Evolutionary conservation across 35 echinoderm and acorn worm genomes (phyloP).

Genomic region (Hemicentrotus pulcherrimus): DNA sequence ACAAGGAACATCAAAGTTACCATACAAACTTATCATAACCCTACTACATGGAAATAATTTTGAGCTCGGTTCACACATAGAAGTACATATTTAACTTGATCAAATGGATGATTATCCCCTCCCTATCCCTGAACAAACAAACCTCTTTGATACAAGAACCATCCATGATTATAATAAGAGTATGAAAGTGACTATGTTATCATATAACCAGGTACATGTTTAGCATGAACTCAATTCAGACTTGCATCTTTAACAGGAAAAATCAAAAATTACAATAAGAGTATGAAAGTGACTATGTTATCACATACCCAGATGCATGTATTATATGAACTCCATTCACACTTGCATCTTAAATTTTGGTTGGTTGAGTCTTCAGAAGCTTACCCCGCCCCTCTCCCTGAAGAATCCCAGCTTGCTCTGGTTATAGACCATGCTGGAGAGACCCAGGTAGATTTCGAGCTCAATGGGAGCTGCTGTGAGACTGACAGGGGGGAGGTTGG

Average conservation of each 20-base stretch:
- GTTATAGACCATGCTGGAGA: conserved; percentile 74
- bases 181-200: background rate
- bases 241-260: background rate
- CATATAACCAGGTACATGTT: background rate
- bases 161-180: background rate
- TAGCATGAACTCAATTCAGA: background rate
- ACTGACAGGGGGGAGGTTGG: conserved; percentile 56
- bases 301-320: background rate
- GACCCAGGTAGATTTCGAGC: conserved; percentile 71
- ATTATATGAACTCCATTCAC: background rate
- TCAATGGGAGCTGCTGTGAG: conserved; percentile 61
- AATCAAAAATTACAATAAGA: background rate
- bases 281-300: background rate
- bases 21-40: no score
- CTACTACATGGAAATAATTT: no score
- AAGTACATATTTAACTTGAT: no score
- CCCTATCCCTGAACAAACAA: no score
- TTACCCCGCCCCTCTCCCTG: conserved; percentile 84
- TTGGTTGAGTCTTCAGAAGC: conserved; percentile 63
- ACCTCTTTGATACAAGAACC: background rate
- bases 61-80: no score
- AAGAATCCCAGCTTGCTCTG: conserved; percentile 93
- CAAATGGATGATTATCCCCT: no score
- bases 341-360: background rate
- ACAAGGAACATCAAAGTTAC: no score